Evolutionary conservation across 2,797 vertebrate species (phyloP).

Genomic region (Melopsittacus undulatus): DNA sequence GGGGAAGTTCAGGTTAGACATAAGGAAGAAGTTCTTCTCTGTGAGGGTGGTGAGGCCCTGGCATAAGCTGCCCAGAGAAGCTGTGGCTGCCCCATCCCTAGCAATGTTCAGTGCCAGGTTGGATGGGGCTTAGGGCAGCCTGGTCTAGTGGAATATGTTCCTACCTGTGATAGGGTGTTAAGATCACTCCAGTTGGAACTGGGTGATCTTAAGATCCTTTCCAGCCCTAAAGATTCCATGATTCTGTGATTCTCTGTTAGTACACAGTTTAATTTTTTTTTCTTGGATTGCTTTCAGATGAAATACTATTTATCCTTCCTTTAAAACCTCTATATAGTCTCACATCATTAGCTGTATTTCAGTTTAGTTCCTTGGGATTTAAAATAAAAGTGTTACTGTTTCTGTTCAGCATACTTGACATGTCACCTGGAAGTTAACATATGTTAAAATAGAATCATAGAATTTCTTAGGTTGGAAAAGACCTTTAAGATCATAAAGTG

Average conservation of each 20-base stretch:
- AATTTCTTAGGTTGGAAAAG: not conserved
- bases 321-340: not conserved
- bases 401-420: not conserved
- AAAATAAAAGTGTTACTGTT: not conserved
- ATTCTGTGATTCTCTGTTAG: not conserved
- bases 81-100: too few species aligned
- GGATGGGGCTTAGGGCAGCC: too few species aligned
- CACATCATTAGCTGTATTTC: not conserved
- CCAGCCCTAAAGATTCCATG: not conserved
- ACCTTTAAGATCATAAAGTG: not conserved
- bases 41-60: too few species aligned
- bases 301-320: not conserved
- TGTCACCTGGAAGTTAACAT: not conserved
- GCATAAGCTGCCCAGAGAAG: too few species aligned
- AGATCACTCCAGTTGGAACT: too few species aligned
- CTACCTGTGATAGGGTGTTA: too few species aligned
- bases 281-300: not conserved
- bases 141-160: too few species aligned
- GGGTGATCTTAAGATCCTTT: too few species aligned
- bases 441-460: not conserved
- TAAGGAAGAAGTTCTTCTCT: not conserved
- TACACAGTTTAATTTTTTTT: not conserved
- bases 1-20: not conserved
- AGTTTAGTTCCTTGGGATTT: not conserved
- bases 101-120: too few species aligned